Conservation (phyloP, 2,888 invertebrate genomes). For the Loripinus fragilis region DNA sequence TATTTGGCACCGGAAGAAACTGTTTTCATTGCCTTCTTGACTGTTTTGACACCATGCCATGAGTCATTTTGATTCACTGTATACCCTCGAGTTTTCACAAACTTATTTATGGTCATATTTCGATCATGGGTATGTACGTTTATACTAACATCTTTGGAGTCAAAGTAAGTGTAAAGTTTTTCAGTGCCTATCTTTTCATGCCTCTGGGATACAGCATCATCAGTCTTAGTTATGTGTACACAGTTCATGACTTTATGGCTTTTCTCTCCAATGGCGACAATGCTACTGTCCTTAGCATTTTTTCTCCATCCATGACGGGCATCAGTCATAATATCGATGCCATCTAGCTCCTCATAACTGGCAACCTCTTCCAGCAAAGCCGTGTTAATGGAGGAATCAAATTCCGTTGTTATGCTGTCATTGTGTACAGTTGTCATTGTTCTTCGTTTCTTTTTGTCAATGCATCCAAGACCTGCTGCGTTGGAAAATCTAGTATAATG, state of each 20-base stretch:
- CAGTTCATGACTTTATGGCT: neutral
- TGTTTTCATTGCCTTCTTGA: constrained; percentile 29
- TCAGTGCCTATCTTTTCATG: neutral
- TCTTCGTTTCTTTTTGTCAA: too few species aligned
- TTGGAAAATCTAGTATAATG: too few species aligned
- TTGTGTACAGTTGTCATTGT: too few species aligned
- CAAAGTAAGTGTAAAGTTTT: neutral
- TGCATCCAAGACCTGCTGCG: too few species aligned
- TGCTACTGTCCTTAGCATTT: neutral
- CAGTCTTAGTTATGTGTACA: neutral
- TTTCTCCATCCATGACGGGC: neutral
- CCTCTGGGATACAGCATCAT: neutral
- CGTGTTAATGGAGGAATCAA: too few species aligned
- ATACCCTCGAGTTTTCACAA: neutral
- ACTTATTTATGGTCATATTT: neutral
- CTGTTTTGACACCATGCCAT: constrained; percentile 38
- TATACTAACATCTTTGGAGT: neutral
- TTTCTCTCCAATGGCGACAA: constrained; percentile 1
- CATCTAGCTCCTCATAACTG: constrained; percentile 6
- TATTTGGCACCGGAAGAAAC: constrained; percentile 29
- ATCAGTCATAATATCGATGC: constrained; percentile 4
- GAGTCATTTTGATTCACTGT: constrained; percentile 37
- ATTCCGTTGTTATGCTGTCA: too few species aligned
- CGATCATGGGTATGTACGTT: neutral
- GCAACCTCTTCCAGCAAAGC: too few species aligned